Conservation (phyloP, 2,797 vertebrate species). For the Pangasius larnaudii region DNA sequence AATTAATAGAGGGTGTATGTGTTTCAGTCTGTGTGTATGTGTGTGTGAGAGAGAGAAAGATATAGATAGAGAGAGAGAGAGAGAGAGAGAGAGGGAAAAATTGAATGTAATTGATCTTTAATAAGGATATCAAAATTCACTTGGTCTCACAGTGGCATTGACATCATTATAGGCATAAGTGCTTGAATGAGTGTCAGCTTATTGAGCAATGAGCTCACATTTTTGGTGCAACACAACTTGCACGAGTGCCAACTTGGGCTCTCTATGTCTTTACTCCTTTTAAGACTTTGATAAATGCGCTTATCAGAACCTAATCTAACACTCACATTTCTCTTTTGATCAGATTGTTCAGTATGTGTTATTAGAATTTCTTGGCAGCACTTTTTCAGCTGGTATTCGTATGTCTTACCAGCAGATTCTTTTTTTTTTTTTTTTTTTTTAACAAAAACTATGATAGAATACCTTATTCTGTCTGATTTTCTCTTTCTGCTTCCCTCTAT, state of each 20-base stretch:
- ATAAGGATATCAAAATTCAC: neutral
- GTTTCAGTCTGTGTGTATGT: neutral
- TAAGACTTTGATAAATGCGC: neutral
- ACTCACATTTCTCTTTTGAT: neutral
- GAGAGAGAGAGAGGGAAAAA: neutral
- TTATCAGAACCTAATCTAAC: neutral
- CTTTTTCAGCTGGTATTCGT: neutral
- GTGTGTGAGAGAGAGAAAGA: neutral
- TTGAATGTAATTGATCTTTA: neutral
- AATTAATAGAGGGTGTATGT: neutral
- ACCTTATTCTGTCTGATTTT: neutral
- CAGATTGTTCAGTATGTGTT: neutral
- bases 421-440: neutral
- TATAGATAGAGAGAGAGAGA: neutral
- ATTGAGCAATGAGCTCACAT: neutral
- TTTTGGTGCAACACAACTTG: slow-evolving; percentile 4
- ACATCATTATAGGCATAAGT: neutral
- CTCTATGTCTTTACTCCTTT: neutral
- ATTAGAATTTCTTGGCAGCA: slow-evolving; percentile 10
- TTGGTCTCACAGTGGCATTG: neutral
- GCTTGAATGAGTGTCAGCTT: slow-evolving; percentile 5
- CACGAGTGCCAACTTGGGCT: neutral
- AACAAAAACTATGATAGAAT: neutral
- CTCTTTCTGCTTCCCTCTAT: neutral
- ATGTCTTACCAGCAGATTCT: neutral